phyloP scores from a whole-genome alignment of 1,140 invertebrate genomes.

The Trachelipus rathkii region DNA sequence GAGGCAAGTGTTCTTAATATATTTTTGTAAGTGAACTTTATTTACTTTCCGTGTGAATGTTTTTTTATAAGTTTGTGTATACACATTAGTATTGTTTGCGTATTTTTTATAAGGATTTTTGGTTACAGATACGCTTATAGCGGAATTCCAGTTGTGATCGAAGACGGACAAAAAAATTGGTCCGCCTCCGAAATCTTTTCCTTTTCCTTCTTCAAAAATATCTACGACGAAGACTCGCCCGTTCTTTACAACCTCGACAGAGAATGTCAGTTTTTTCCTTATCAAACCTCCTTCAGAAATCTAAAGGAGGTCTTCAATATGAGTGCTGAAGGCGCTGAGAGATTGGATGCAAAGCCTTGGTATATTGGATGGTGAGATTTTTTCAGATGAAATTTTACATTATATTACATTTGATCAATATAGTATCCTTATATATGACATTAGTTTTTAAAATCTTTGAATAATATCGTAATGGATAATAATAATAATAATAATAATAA shows the following conservation, averaged over 20 bases:
- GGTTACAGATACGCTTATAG: conserved; percentile 74
- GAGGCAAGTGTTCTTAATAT: too few relatives aligned
- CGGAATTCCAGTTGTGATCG: conserved; percentile 74
- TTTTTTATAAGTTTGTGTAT: too few relatives aligned
- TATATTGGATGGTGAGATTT: conserved; percentile 87
- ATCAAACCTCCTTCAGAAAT: conserved; percentile 75
- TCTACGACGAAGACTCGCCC: conserved; percentile 59
- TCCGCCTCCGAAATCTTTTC: conserved; percentile 64
- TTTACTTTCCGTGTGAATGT: too few relatives aligned
- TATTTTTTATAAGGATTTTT: too few relatives aligned
- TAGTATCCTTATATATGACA: too few relatives aligned
- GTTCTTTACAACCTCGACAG: conserved; percentile 48
- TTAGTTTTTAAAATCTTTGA: too few relatives aligned
- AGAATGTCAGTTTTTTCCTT: conserved; percentile 86
- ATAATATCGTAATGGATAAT: too few relatives aligned
- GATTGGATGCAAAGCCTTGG: conserved; percentile 66
- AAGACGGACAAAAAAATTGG: conserved; percentile 74
- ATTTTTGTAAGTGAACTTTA: too few relatives aligned
- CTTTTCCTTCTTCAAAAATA: conserved; percentile 72
- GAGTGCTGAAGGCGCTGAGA: conserved; percentile 61
- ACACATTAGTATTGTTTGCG: too few relatives aligned
- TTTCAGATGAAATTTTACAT: too few relatives aligned
- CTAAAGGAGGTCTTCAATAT: conserved; percentile 75
- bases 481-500: too few relatives aligned
- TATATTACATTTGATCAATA: too few relatives aligned